Percentiles rank a stretch among this genome's conserved stretches.
phyloP scores from a whole-genome alignment of 2,888 invertebrate species.

The Dynastes maya region DNA sequence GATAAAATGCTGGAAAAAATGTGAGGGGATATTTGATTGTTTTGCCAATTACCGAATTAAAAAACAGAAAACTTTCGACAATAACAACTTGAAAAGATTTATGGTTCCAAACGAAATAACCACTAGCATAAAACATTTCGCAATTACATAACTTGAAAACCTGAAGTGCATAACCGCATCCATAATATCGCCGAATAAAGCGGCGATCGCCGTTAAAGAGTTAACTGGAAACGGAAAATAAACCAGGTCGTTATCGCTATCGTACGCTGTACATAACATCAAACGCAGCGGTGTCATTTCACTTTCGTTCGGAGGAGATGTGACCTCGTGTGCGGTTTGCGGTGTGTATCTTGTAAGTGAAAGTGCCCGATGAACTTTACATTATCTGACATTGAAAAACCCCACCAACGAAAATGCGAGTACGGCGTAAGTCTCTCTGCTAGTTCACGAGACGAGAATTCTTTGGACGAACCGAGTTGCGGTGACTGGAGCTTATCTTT shows the following conservation, averaged over 20 bases:
- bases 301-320: constrained; percentile 56
- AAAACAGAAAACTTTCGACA: too few relatives aligned
- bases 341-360: constrained; percentile 40
- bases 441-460: not conserved
- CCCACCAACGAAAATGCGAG: constrained; percentile 51
- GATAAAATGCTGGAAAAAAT: too few relatives aligned
- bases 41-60: too few relatives aligned
- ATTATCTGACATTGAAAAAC: constrained; percentile 57
- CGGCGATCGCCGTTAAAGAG: constrained; percentile 23
- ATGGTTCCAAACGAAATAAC: not conserved
- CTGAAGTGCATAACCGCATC: constrained; percentile 4
- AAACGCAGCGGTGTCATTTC: constrained; percentile 53
- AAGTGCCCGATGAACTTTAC: constrained; percentile 52
- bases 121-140: too few relatives aligned
- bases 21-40: too few relatives aligned
- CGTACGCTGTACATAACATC: constrained; percentile 1
- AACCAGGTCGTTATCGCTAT: constrained; percentile 46
- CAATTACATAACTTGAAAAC: constrained; percentile 23
- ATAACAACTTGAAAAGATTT: not conserved
- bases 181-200: not conserved
- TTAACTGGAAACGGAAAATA: constrained; percentile 44
- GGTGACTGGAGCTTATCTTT: constrained; percentile 18
- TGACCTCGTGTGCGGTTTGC: constrained; percentile 55
- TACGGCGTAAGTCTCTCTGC: constrained; percentile 29
- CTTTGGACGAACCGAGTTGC: constrained; percentile 4